Evolutionary conservation across 2,113 vertebrate species (phyloP).

Genomic region (Saguinus midas): DNA sequence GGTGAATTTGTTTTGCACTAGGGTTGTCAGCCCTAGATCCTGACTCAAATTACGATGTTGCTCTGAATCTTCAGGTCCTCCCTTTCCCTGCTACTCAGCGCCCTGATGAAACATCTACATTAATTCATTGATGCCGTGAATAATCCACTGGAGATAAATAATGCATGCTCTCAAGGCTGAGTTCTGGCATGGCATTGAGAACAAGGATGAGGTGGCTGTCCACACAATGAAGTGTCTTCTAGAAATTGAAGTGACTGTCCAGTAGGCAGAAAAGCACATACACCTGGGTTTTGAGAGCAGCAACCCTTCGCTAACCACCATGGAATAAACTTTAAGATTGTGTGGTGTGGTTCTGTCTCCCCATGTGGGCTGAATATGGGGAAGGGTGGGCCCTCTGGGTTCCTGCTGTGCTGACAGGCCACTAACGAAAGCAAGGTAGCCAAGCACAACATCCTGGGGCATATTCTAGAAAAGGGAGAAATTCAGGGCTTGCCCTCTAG

Average conservation of each 20-base stretch:
- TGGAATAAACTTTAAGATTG: neutral
- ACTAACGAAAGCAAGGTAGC: neutral
- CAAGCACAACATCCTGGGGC: fast-evolving
- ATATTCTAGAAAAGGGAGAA: neutral
- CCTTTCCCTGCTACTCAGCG: neutral
- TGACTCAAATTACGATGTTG: fast-evolving
- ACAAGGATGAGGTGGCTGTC: slow-evolving; percentile 54
- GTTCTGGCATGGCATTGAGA: slow-evolving; percentile 29
- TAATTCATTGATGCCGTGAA: slow-evolving; percentile 72
- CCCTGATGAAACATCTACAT: slow-evolving; percentile 64
- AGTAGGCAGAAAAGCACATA: too few relatives aligned
- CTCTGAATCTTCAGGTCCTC: neutral
- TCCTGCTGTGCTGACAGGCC: too few relatives aligned
- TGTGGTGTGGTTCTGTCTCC: too few relatives aligned
- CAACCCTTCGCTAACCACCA: fast-evolving
- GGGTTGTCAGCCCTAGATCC: neutral
- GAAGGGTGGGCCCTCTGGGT: neutral
- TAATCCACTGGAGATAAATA: slow-evolving; percentile 73
- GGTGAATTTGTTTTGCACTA: neutral
- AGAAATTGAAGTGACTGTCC: neutral
- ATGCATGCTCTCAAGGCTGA: neutral
- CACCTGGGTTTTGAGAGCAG: neutral
- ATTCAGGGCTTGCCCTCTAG: neutral
- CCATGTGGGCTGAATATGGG: neutral
- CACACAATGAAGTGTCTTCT: neutral